A percentile compares a stretch with the other conserved stretches of the same genome.
phyloP scores from a whole-genome alignment of 2,888 invertebrate genomes.

The Tricholauxania praeusta region DNA sequence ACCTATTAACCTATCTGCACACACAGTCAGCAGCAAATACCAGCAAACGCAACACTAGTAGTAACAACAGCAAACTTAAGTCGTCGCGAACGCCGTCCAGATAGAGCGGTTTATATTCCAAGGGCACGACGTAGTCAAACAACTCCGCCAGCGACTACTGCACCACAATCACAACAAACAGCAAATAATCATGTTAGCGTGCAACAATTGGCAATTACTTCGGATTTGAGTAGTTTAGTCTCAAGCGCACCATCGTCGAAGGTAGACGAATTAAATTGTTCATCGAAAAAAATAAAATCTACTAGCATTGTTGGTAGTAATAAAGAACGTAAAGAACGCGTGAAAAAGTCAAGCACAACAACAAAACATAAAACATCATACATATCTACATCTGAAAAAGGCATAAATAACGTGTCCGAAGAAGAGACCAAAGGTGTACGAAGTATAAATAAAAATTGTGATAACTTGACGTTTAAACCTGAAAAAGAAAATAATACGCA shows the following conservation, averaged over 20 bases:
- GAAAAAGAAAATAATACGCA: too few species aligned
- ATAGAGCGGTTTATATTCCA: slow-evolving; percentile 84
- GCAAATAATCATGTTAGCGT: slow-evolving; percentile 38
- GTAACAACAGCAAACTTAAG: slow-evolving; percentile 48
- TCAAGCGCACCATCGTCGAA: slow-evolving; percentile 50
- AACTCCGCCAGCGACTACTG: slow-evolving; percentile 58
- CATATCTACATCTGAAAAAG: slow-evolving; percentile 42
- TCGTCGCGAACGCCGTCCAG: slow-evolving; percentile 75
- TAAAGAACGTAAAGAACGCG: slow-evolving; percentile 52
- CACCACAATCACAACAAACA: slow-evolving; percentile 26
- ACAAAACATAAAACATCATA: slow-evolving; percentile 22
- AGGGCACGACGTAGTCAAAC: slow-evolving; percentile 73
- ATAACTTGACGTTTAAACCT: too few species aligned
- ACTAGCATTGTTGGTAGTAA: slow-evolving; percentile 15
- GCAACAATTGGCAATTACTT: slow-evolving; percentile 52
- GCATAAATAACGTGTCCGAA: slow-evolving; percentile 42
- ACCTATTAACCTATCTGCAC: neutral
- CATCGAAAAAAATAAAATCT: slow-evolving; percentile 50
- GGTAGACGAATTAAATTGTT: slow-evolving; percentile 50
- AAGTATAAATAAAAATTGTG: too few species aligned
- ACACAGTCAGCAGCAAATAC: neutral
- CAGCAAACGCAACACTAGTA: slow-evolving; percentile 37
- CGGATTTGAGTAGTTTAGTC: slow-evolving; percentile 52
- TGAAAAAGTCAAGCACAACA: slow-evolving; percentile 48
- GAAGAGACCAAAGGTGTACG: too few species aligned